Evolutionary conservation across 2,888 invertebrate species (phyloP), one percentile per base, ranked within the genome.

Genomic region (Dynastes grantii): DNA sequence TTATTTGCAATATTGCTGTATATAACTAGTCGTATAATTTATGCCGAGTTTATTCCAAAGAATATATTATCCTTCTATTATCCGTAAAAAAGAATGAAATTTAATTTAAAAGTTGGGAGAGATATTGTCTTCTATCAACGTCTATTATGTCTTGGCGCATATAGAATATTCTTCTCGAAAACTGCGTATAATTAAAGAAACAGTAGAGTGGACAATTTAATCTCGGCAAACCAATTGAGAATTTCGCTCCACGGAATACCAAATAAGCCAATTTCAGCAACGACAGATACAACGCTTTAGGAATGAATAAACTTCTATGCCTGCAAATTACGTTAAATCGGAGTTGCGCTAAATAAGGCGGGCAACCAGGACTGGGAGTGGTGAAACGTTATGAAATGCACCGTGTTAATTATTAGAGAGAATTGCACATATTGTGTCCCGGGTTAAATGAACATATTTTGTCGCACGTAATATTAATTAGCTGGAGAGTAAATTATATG

Each of bases 121-220:
- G 5, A 37, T 37, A 5, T 37, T 37, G 32, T 37, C 32, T 37
- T 37, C 32, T 37, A 37, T 37, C 45, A 45, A 8, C 45, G 45
- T 8, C 45, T 45, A 45, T 45, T 45, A 45, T 45, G 45, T 11
- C 8, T 45, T 45, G 1, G 45, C 8, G 45, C 45, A 45, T 45
- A 27, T 8, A 58, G 22, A 58, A 22, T 22, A 22, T 45, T 49
- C 67, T 67, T 49, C 16, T 22, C 16, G 16, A 49, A 67, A 67
- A 67, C 49, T 67, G 27, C 45, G 45, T 67, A 49, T 67, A 67
- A 67, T 73, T 73, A 73, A 70, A 73, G 73, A 58, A 71, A 58
- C 73, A 27, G 58, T 29, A 22, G 40, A 73, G 61, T 73, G 73
- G 73, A 73, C 73, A 73, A 73, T 73, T 73, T 73, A 73, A 73